Percentiles rank a stretch among this genome's conserved stretches.
These are phyloP conservation scores for Rotaria magnacalcarata DNA, from an alignment of 2,888 invertebrate species.

Conservation along the genomic window DNA sequence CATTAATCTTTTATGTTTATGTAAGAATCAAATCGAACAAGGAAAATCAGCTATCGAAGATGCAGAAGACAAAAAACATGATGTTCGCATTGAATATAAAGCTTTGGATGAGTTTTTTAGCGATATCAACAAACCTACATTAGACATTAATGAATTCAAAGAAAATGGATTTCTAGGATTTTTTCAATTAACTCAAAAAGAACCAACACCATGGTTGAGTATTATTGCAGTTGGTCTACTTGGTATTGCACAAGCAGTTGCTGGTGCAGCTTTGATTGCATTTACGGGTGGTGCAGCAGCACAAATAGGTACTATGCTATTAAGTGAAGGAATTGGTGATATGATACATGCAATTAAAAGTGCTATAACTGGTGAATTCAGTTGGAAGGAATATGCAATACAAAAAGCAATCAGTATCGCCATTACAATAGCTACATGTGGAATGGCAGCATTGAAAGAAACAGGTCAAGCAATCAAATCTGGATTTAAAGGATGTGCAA, in stretches of 20 bases:
- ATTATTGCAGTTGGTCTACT: not conserved
- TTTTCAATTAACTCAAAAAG: not conserved
- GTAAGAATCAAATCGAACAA: conserved; percentile 12
- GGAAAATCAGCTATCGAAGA: not conserved
- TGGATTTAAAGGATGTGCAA: conserved; percentile 3
- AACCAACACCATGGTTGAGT: conserved; percentile 14
- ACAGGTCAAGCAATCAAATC: not conserved
- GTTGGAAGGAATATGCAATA: conserved; percentile 18
- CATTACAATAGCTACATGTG: conserved; percentile 22
- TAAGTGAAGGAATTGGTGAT: not conserved
- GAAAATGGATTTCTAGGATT: conserved; percentile 3
- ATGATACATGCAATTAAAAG: not conserved
- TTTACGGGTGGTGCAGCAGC: not conserved
- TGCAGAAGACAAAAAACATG: not conserved
- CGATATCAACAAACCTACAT: not conserved
- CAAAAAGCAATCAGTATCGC: conserved; percentile 1
- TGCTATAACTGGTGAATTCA: not conserved
- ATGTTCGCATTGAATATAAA: not conserved
- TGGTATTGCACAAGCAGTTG: conserved; percentile 1
- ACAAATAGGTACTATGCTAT: not conserved
- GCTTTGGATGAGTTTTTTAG: not conserved
- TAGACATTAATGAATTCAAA: conserved; percentile 7
- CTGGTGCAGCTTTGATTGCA: not conserved
- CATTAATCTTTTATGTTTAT: conserved; percentile 13
- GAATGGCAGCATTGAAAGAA: conserved; percentile 1